Evolutionary conservation across 64 coral and sea anemone genomes (phyloP).

Genomic region (Catalaphyllia jardinei): DNA sequence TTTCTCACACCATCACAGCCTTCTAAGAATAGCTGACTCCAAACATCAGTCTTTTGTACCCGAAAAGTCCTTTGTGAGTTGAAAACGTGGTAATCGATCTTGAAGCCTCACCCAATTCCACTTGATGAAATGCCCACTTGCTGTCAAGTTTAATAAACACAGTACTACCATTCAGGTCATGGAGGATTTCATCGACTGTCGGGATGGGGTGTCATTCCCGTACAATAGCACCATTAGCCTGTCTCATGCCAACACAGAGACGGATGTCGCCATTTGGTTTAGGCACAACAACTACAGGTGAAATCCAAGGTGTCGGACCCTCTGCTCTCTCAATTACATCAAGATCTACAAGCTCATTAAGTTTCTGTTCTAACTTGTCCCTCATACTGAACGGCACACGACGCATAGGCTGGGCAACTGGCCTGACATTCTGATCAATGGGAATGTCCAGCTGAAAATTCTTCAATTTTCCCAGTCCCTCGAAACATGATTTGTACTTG

Average conservation of each 20-base stretch:
- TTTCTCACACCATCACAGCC: not conserved
- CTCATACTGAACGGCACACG: slow-evolving; percentile 31
- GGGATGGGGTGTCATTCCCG: slow-evolving; percentile 12
- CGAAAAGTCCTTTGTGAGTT: slow-evolving; percentile 1
- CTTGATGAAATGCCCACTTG: slow-evolving; percentile 14
- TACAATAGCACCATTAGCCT: not conserved
- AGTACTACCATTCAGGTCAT: slow-evolving; percentile 7
- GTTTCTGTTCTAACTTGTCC: slow-evolving; percentile 25
- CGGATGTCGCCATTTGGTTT: not conserved
- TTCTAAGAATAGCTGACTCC: not conserved
- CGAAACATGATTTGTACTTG: slow-evolving; percentile 51
- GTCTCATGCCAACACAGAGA: slow-evolving; percentile 14
- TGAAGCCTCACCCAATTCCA: not conserved
- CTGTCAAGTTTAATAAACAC: not conserved
- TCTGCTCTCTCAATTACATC: slow-evolving; percentile 20
- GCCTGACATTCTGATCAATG: slow-evolving; percentile 39
- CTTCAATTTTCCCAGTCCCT: slow-evolving; percentile 36
- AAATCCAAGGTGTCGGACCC: not conserved
- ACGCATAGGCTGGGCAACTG: slow-evolving; percentile 23
- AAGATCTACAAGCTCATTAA: slow-evolving; percentile 7
- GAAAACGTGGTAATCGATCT: not conserved
- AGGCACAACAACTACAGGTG: not conserved
- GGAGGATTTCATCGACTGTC: not conserved
- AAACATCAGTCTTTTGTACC: slow-evolving; percentile 11
- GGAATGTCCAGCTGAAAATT: slow-evolving; percentile 14